Base-by-base conservation (phyloP, 2,797 vertebrate species). In the Meriones psammophilus region DNA sequence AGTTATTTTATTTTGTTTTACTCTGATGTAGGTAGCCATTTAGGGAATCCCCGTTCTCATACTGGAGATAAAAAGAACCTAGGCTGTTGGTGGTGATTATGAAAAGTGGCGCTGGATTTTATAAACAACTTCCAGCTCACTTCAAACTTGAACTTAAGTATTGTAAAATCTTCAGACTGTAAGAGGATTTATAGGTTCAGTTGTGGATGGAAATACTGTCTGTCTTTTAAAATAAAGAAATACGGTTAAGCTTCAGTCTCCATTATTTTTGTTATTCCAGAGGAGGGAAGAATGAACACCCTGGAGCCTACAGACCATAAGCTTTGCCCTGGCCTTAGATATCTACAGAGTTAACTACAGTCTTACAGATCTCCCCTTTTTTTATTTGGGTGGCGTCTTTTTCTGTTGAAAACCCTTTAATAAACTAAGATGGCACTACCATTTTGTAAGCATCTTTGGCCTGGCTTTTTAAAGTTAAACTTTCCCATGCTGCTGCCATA, bases 171-270 rank as follows among this genome's bases (percentile, higher is more conserved):
- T 58, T 95, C 83, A 88, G 83, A 78, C 64, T 86, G 30, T 83
- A 95, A 96, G 91, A 87, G 46, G 60, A 95, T 89, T 97, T 95
- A 50, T 77, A 92, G 94, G 17, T 79, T 83, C n/a, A 91, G 42
- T 66, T 80, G n/a, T 89, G 10, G 46, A 88, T 83, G 30, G 89
- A 89, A 92, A 78, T 54, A 78, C 36, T 77, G 50, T 77, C 9
- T 81, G 89, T 14, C 56, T 92, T 91, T 73, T 58, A 58, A 86
- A 94, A 80, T 85, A 88, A 90, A 91, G 76, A 96, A 36, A 93
- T 81, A 78, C 76, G 18, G 50, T 46, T 69, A 96, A 84, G 68
- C 46, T n/a, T 74, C 17, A 46, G 30, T 90, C 89, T 58, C 50
- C 12, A 26, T 76, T 68, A 5, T 13, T 62, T 84, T 10, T n/a